phyloP scores from a whole-genome alignment of 2,113 vertebrate genomes.

The Nothoprocta perdicaria region DNA sequence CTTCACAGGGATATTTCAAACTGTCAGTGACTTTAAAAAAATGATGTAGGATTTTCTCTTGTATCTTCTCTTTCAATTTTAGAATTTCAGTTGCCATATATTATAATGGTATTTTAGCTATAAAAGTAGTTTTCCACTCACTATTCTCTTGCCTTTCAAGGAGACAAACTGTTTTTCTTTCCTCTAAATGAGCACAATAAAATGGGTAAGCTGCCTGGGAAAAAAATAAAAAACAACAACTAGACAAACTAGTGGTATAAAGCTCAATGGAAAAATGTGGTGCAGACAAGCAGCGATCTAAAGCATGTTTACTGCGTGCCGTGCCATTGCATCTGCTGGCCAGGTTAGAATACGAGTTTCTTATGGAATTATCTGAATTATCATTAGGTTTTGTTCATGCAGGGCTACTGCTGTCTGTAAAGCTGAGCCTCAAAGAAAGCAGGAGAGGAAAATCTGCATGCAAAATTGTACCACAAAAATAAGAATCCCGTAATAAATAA shows the following conservation, averaged over 20 bases:
- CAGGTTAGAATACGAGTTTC: slow-evolving; percentile 38
- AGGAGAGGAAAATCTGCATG: neutral
- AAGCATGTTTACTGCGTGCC: slow-evolving; percentile 43
- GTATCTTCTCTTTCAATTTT: slow-evolving; percentile 60
- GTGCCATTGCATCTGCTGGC: slow-evolving; percentile 28
- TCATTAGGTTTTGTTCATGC: neutral
- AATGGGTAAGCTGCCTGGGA: slow-evolving; percentile 58
- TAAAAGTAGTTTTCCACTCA: slow-evolving; percentile 69
- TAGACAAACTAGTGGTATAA: slow-evolving; percentile 57
- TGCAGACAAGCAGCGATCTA: slow-evolving; percentile 52
- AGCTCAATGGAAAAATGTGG: slow-evolving; percentile 66
- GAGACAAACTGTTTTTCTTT: slow-evolving; percentile 73
- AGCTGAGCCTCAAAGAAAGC: neutral
- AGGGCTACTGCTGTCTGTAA: neutral
- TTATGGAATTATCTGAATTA: slow-evolving; percentile 4
- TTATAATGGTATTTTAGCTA: slow-evolving; percentile 67
- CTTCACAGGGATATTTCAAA: slow-evolving; percentile 60
- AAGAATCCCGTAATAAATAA: neutral
- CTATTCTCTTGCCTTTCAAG: slow-evolving; percentile 60
- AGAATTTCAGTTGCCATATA: slow-evolving; percentile 68
- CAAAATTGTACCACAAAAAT: neutral
- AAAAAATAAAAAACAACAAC: neutral
- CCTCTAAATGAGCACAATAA: slow-evolving; percentile 72
- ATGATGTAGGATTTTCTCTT: slow-evolving; percentile 57
- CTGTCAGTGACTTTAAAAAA: slow-evolving; percentile 59